Base-by-base conservation (phyloP, 37 sponge, comb jelly and placozoan species). In the Cliona cf. orientalis region DNA sequence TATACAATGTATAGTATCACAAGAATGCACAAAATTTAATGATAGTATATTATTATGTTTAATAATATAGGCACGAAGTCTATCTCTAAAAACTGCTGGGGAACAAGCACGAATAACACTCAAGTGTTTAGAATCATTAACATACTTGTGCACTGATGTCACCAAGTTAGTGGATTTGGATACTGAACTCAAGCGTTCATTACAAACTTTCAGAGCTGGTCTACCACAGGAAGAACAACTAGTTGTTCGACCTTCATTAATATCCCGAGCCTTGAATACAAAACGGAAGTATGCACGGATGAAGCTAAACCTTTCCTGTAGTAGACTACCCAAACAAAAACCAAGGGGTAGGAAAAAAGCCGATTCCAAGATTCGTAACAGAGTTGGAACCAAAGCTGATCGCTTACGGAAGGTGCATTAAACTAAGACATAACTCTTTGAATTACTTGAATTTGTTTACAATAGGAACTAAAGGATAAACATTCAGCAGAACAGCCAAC, bases 311-410 rank as follows among this genome's bases (percentile, higher is more conserved):
- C 17, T 4, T 17, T n/a, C 4, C 17, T 35, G 69, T n/a, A 68
- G 42, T 40, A 19, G 35, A 68, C 41, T 61, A 28, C 63, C 63
- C 5, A 61, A 61, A 28, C 22, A 21, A 11, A 61, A 11, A 6
- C 25, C 26, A 61, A 61, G 23, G 23, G 28, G 63, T 12, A 61
- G 63, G 23, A 61, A n/a, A 22, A 61, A 61, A 22, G 63, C 63
- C 23, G 63, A 11, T 61, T 26, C 28, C 17, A 61, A 22, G 17
- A 26, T 68, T 68, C 69, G 69, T 12, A 68, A 68, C 40, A 68
- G 69, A 68, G 69, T 68, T 68, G 69, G 69, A 35, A 23, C 69
- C 6, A 35, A n/a, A 39, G 69, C 69, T 68, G 69, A 68, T 23
- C 69, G 69, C 41, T 39, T 68, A 68, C 6, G 69, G 9, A 68